phyloP scores from a whole-genome alignment of 2,888 invertebrate genomes.

The Agrotis segetum region DNA sequence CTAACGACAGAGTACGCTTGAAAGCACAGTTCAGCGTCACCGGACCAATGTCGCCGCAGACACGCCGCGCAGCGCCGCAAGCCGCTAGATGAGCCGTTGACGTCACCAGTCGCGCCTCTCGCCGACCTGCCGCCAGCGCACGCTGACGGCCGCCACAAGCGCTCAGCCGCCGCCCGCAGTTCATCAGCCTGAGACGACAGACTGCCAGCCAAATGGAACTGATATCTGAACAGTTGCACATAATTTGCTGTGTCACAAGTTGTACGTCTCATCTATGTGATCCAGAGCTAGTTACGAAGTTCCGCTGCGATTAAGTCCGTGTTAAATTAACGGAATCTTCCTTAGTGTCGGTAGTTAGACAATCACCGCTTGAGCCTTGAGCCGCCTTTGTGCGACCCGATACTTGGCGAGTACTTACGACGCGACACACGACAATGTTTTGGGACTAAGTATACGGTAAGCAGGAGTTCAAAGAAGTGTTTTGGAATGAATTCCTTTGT shows the following conservation, averaged over 20 bases:
- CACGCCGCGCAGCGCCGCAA: constrained; percentile 32
- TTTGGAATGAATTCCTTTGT: not conserved
- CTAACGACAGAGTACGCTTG: constrained; percentile 45
- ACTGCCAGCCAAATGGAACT: constrained; percentile 22
- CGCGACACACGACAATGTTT: constrained; percentile 19
- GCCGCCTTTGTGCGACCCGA: constrained; percentile 44
- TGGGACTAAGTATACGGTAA: not conserved
- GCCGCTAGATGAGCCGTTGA: constrained; percentile 37
- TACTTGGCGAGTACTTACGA: constrained; percentile 24
- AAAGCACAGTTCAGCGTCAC: constrained; percentile 50
- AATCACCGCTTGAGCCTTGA: constrained; percentile 48
- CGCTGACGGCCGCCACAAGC: constrained; percentile 49
- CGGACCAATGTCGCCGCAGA: constrained; percentile 37
- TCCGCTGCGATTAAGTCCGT: constrained; percentile 48
- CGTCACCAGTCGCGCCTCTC: constrained; percentile 32
- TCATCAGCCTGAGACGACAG: constrained; percentile 21
- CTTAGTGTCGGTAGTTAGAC: constrained; percentile 55
- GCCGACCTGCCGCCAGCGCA: constrained; percentile 32
- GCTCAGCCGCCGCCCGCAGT: constrained; percentile 25
- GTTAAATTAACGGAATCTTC: constrained; percentile 60
- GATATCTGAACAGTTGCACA: constrained; percentile 17
- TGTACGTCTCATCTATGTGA: constrained; percentile 38
- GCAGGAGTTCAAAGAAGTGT: constrained; percentile 11
- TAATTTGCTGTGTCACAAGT: constrained; percentile 35
- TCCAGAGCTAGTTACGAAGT: constrained; percentile 46